Base-by-base conservation (phyloP, 2,113 vertebrate genomes). In the Ophthalmolycus amberensis region DNA sequence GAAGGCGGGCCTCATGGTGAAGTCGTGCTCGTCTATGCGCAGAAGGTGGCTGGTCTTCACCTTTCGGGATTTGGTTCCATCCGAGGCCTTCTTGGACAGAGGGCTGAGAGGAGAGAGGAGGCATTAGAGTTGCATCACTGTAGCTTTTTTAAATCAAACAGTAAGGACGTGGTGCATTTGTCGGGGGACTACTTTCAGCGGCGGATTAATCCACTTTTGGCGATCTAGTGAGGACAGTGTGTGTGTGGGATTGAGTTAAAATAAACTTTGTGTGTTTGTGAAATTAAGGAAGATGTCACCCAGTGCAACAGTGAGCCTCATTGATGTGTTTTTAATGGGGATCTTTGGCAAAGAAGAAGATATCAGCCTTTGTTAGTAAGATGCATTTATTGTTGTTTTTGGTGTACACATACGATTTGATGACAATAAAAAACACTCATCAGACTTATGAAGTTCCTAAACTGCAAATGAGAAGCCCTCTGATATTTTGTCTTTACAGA, bases 1-100 rank as follows among this genome's bases (percentile, higher is more conserved):
- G 46, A 99, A 99, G 56, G 96, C 97, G 0, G 98, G 98, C 75
- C 98, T 95, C 97, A 99, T 97, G 90, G 95, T 96, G 91, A 99
- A 99, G 87, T 99, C 98, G 0, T 99, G 98, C 15, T 98, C 96
- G 0, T 99, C 96, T 0, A 99, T 96, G 48, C 95, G 93, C 75
- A 99, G 96, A 5, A 99, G 96, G 20, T 96, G 96, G 70, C 94
- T 96, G 0, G 94, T 95, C 91, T 96, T 97, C 85, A 95, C 92
- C 75, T 89, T 95, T 66, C 72, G 81, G n/a, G 87, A 79, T 94
- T 98, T 98, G 80, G 97, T 99, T 82, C 95, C 20, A 44, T 99
- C 97, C 0, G 85, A 81, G 20, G 94, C 95, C 92, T 96, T 99
- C 93, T 95, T 98, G 5, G 96, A 93, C 18, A 96, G 79, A 48